Conservation (phyloP, 2,113 vertebrate species). For the Chauna torquata region DNA sequence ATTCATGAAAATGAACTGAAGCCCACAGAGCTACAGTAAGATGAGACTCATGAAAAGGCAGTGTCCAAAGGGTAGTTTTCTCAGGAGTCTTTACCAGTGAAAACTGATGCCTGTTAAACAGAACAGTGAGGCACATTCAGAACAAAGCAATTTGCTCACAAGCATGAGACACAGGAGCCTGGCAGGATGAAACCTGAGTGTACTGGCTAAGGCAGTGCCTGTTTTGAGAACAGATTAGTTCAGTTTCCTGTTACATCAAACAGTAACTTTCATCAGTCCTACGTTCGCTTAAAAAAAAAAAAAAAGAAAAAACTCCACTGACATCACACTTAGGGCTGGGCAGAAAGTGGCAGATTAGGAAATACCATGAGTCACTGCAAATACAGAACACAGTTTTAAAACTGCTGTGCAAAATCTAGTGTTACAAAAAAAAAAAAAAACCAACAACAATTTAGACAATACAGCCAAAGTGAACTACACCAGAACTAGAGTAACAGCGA, state of each 20-base stretch:
- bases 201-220: neutral
- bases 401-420: neutral
- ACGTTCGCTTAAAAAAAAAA: neutral
- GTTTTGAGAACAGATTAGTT: constrained; percentile 52
- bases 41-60: neutral
- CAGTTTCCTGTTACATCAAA: constrained; percentile 65
- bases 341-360: constrained; percentile 47
- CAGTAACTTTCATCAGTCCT: constrained; percentile 38
- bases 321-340: constrained; percentile 49
- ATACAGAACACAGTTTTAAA: constrained; percentile 5
- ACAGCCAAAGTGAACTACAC: neutral
- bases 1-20: neutral
- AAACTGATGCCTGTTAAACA: neutral
- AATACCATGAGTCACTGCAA: constrained; percentile 56
- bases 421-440: neutral
- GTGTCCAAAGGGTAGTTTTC: neutral
- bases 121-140: neutral
- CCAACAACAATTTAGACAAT: neutral
- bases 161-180: neutral
- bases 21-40: neutral
- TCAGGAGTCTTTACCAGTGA: neutral
- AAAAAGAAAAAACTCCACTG: neutral
- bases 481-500: neutral
- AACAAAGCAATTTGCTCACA: neutral
- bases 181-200: neutral